A percentile compares a stretch with the other conserved stretches of the same genome.
These are phyloP conservation scores for Sphaerophoria rueppellii DNA, from an alignment of 2,888 invertebrate genomes.

Conservation along the genomic window DNA sequence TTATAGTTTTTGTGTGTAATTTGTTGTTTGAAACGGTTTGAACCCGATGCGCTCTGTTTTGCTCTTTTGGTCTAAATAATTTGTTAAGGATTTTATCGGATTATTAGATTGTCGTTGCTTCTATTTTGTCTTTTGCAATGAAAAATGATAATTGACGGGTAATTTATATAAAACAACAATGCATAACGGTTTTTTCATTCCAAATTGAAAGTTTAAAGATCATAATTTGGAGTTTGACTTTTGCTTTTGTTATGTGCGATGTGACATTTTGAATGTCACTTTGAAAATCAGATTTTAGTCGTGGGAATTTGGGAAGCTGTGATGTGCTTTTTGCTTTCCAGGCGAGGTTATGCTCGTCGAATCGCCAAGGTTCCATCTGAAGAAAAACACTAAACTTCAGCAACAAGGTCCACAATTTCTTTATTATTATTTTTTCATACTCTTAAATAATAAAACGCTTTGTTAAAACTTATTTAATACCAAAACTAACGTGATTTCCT, in stretches of 20 bases:
- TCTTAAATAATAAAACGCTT: too few species aligned
- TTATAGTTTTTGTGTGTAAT: slow-evolving; percentile 70
- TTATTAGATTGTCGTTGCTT: slow-evolving; percentile 37
- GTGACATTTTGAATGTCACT: slow-evolving; percentile 18
- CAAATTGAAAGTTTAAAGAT: slow-evolving; percentile 23
- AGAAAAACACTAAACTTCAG: too few species aligned
- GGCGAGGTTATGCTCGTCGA: too few species aligned
- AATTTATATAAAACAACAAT: slow-evolving; percentile 1
- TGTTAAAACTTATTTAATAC: too few species aligned
- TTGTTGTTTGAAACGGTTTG: slow-evolving; percentile 61
- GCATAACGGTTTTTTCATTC: slow-evolving; percentile 4
- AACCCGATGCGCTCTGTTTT: slow-evolving; percentile 2
- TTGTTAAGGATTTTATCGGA: slow-evolving; percentile 66
- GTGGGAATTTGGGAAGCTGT: slow-evolving; percentile 2
- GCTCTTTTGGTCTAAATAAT: slow-evolving; percentile 65
- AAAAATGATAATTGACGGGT: slow-evolving; percentile 45
- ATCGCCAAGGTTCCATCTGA: too few species aligned
- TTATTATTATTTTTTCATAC: too few species aligned
- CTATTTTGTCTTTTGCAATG: not conserved
- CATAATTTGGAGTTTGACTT: not conserved
- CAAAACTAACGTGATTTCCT: too few species aligned
- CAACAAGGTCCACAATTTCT: too few species aligned
- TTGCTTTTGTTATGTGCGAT: not conserved
- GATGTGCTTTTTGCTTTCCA: too few species aligned
- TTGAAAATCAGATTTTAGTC: not conserved